A percentile compares a stretch with the other conserved stretches of the same genome.
These are phyloP conservation scores for Tympanuchus pallidicinctus DNA, from an alignment of 2,113 vertebrate species.

Conservation along the genomic window DNA sequence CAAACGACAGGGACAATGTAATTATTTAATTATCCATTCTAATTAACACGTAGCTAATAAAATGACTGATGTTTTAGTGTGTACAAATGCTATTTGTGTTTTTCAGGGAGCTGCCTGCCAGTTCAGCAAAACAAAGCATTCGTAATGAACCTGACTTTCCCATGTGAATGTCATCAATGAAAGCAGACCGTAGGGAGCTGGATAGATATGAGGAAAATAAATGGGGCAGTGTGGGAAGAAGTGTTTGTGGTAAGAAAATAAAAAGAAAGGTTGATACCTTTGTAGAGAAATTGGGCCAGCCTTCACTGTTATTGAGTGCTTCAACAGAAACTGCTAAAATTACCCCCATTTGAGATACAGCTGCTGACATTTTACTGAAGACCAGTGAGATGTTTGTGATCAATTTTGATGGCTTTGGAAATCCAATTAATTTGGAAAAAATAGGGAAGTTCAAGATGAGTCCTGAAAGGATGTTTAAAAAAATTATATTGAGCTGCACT, in stretches of 20 bases:
- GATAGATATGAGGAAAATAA: not conserved
- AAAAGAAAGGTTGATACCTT: not conserved
- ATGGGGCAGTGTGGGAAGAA: not conserved
- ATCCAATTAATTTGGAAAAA: not conserved
- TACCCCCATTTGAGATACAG: not conserved
- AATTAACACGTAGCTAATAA: not conserved
- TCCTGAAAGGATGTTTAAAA: not conserved
- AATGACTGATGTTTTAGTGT: not conserved
- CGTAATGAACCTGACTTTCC: not conserved
- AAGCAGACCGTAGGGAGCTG: not conserved
- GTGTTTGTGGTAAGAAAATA: not conserved
- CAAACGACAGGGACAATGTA: not conserved
- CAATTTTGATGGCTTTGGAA: not conserved
- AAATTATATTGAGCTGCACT: not conserved
- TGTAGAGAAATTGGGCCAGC: not conserved
- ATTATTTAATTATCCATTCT: not conserved
- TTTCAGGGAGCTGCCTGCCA: not conserved
- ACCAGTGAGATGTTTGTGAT: not conserved
- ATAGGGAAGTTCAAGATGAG: not conserved
- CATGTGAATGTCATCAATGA: not conserved
- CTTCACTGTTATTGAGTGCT: not conserved
- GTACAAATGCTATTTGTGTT: not conserved
- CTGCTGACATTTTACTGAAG: not conserved
- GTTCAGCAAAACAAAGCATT: not conserved
- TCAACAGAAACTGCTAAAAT: not conserved